Evolutionary conservation across 2,113 vertebrate genomes (phyloP), one percentile per base, ranked within the genome.

Genomic region (Hepsetus odoe): DNA sequence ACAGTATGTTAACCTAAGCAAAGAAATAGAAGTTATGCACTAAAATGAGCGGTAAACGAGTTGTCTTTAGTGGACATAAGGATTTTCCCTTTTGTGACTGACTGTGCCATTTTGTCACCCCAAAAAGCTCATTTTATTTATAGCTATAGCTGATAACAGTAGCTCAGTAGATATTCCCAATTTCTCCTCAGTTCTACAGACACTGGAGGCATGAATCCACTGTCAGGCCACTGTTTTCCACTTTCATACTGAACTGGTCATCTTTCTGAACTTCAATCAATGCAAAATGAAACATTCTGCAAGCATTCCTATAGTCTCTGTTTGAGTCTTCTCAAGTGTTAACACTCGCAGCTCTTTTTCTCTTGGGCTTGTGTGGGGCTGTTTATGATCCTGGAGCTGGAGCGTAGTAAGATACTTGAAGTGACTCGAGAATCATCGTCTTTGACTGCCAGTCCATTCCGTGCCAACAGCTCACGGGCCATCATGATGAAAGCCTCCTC

Each of bases 401-500:
- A 70, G 2, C 40, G 61, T 38, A 81, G 79, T 22, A 77, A 33
- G 4, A 71, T 30, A 3, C 4, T 18, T 0, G 73, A 35, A 38
- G 38, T 42, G 28, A 58, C 12, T 1, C 16, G 32, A 53, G 24
- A 28, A 64, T 42, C 42, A 16, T 76, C 72, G 35, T 68, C 71
- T 2, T 44, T 69, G 5, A 73, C 64, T 0, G 59, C n/a, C 74
- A 92, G 88, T 42, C 92, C 93, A 51, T 95, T 94, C 28, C 91
- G 84, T 1, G 91, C 92, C 38, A 96, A 91, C 5, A 96, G 88
- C 89, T 94, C 94, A 42, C 86, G 91, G 7, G 94, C 93, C 92
- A 96, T 95, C 56, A 95, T 82, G 0, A 72, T 26, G 14, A 96
- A 96, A 33, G 94, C 94, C 67, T 96, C 92, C 0, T 96, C 91